Conservation (phyloP, 2,888 invertebrate species). For the Leptinotarsa rubiginosa region DNA sequence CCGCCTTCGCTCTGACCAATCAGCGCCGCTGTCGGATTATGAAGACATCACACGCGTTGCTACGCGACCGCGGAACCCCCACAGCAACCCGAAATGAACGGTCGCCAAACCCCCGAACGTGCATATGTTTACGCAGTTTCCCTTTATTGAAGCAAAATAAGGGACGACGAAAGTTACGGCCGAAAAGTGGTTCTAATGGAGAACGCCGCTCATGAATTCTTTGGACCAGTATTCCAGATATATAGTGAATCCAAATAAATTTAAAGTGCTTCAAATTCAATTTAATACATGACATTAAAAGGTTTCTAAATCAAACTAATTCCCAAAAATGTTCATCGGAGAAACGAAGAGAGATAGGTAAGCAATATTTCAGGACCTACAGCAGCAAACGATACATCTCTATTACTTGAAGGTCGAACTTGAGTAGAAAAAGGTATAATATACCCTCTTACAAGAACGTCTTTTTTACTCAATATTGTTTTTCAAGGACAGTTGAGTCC, state of each 20-base stretch:
- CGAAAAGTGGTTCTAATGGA: neutral
- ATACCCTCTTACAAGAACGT: no score
- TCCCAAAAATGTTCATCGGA: no score
- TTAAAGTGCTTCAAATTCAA: neutral
- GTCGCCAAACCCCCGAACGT: conserved; percentile 47
- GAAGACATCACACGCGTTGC: conserved; percentile 65
- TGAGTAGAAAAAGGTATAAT: no score
- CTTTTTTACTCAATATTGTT: no score
- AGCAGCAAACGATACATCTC: no score
- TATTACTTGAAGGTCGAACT: no score
- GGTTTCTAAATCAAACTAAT: no score
- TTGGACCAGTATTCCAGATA: neutral
- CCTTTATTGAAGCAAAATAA: conserved; percentile 30
- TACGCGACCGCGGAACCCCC: conserved; percentile 65
- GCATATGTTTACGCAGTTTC: conserved; percentile 46
- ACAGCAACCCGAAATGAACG: conserved; percentile 50
- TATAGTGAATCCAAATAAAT: no score
- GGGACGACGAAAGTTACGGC: conserved; percentile 8
- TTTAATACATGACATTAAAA: neutral
- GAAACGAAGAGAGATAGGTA: no score
- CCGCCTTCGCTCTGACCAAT: conserved; percentile 63
- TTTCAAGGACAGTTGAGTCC: no score
- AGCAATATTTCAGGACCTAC: no score
- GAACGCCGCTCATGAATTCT: neutral
- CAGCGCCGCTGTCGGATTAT: conserved; percentile 63